A percentile compares a stretch with the other conserved stretches of the same genome.
Conservation (phyloP, 2,888 invertebrate species). For the Agapostemon virescens region DNA sequence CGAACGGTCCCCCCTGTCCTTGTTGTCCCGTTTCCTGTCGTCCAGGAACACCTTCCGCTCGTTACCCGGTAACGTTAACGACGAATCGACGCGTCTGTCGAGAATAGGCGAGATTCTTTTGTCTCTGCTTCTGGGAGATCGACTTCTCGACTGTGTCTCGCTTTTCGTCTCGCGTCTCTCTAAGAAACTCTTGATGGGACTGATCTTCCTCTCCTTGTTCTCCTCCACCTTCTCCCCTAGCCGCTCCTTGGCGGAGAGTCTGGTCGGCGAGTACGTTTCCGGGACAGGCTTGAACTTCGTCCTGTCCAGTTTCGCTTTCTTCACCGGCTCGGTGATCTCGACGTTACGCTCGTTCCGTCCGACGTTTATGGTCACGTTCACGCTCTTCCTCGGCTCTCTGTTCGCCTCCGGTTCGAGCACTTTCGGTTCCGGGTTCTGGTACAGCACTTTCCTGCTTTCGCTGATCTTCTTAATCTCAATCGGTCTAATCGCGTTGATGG, state of each 20-base stretch:
- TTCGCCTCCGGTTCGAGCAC: conserved; percentile 67
- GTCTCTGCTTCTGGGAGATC: conserved; percentile 81
- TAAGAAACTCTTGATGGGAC: conserved; percentile 82
- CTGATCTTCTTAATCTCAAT: conserved; percentile 89
- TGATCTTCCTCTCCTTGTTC: conserved; percentile 74
- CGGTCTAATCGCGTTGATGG: conserved; percentile 89
- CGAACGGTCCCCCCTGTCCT: conserved; percentile 69
- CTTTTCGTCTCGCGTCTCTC: conserved; percentile 81
- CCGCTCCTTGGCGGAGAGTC: conserved; percentile 89
- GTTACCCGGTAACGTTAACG: conserved; percentile 66
- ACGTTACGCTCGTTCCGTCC: conserved; percentile 78
- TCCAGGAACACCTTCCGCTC: conserved; percentile 78
- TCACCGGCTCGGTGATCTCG: conserved; percentile 75
- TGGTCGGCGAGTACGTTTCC: conserved; percentile 82
- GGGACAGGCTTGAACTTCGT: conserved; percentile 75
- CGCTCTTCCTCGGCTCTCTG: conserved; percentile 74
- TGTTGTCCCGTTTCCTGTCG: conserved; percentile 73
- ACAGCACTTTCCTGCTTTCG: conserved; percentile 86
- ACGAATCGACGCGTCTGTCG: conserved; percentile 71
- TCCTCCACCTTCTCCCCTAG: conserved; percentile 89
- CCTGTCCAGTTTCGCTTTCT: conserved; percentile 76
- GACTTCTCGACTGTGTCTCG: conserved; percentile 79
- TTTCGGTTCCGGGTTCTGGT: conserved; percentile 80
- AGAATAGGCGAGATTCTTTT: conserved; percentile 71
- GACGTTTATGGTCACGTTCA: conserved; percentile 78